phyloP scores from a whole-genome alignment of 2,888 invertebrate species.

The Adelognathus sp. region DNA sequence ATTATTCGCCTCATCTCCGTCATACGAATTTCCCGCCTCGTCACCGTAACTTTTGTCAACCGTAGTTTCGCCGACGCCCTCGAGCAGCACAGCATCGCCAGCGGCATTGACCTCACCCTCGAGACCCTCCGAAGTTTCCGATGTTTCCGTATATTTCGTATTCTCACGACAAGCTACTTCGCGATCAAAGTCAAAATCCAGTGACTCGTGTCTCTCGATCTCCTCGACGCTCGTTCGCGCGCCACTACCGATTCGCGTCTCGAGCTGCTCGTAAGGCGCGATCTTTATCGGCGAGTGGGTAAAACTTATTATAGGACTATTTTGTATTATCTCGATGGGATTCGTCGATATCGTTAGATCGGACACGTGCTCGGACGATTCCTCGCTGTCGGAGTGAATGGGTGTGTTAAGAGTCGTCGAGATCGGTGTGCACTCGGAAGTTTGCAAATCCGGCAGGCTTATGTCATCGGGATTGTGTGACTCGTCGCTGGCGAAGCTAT shows the following conservation, averaged over 20 bases:
- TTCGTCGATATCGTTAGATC: constrained; percentile 68
- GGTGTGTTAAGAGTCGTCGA: constrained; percentile 79
- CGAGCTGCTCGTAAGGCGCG: constrained; percentile 70
- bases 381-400: constrained; percentile 78
- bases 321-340: constrained; percentile 77
- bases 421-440: constrained; percentile 77
- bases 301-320: constrained; percentile 78
- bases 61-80: not conserved
- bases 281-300: constrained; percentile 75
- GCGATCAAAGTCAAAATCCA: constrained; percentile 71
- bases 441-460: constrained; percentile 77
- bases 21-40: no score
- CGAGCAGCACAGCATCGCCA: not conserved
- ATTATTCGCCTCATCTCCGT: no score
- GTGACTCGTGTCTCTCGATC: constrained; percentile 61
- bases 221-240: not conserved
- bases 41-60: no score
- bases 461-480: constrained; percentile 78
- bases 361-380: constrained; percentile 70
- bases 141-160: constrained; percentile 49
- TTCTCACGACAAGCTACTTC: constrained; percentile 55
- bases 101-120: constrained; percentile 32
- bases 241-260: constrained; percentile 38
- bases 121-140: constrained; percentile 34
- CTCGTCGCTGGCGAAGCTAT: constrained; percentile 72